Percentiles rank a stretch among this genome's conserved stretches.
phyloP scores from a whole-genome alignment of 2,888 invertebrate species.

The Drosophila kokeensis region DNA sequence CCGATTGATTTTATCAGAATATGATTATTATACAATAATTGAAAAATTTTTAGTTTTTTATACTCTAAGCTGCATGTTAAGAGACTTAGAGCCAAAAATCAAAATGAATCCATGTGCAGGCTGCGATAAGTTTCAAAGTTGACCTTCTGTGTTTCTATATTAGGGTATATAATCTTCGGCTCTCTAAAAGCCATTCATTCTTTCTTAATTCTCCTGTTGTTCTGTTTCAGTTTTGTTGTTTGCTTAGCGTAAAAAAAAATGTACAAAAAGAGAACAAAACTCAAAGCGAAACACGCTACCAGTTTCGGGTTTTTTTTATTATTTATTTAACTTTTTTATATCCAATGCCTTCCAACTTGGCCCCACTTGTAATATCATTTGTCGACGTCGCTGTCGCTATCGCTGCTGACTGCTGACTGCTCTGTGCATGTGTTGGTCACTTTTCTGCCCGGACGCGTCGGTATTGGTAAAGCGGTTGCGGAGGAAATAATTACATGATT shows the following conservation, averaged over 20 bases:
- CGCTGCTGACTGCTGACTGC: constrained; percentile 15
- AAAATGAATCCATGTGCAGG: background rate
- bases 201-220: constrained; percentile 31
- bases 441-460: constrained; percentile 45
- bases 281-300: constrained; percentile 74
- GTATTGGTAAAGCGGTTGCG: constrained; percentile 72
- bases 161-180: constrained; percentile 26
- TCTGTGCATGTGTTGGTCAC: constrained; percentile 52
- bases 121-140: background rate
- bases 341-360: constrained; percentile 41
- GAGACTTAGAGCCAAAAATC: background rate
- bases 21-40: background rate
- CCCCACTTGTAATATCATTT: constrained; percentile 63
- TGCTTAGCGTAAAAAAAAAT: constrained; percentile 59
- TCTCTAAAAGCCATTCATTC: background rate
- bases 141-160: background rate
- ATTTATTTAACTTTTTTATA: constrained; percentile 25
- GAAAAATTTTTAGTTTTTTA: background rate
- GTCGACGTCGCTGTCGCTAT: constrained; percentile 38
- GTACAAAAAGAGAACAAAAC: constrained; percentile 56
- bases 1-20: background rate
- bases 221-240: constrained; percentile 58
- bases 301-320: constrained; percentile 35
- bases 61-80: background rate
- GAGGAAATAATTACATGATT: constrained; percentile 85